Base-by-base conservation (phyloP, 2,888 invertebrate genomes). In the Mesopsocus fuscifrons region DNA sequence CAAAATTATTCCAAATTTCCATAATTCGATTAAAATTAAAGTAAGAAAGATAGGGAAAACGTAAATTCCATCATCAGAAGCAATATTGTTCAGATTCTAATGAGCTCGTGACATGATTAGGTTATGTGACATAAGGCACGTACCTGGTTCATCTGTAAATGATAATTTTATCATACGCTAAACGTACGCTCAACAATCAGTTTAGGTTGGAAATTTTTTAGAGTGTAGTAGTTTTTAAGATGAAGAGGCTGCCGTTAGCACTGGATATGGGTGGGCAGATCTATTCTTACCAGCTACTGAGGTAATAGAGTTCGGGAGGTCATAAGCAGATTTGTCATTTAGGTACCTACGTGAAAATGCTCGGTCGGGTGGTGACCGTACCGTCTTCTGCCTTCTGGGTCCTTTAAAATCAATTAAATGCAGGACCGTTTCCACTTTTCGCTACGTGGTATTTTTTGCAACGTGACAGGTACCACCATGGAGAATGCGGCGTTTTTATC, bases 51-150 rank as follows among this genome's bases (percentile, higher is more conserved):
- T n/a, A 11, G 26, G 26, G 11, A 26, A 34, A 38, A 38, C n/a
- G 21, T 13, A 38, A 38, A 38, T 38, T 38, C 38, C 38, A 26
- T 11, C 26, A 26, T 38, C 21, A 38, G 20, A 18, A 20, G 38
- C 38, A 15, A 38, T 38, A 38, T 38, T 38, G 38, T 38, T 38
- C 38, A 38, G n/a, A 38, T 38, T 38, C 38, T 38, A 38, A 38
- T 38, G 38, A 38, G 38, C 38, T 38, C 38, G 20, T 38, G 38
- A 38, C 38, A 38, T 18, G 38, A 38, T 38, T 38, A 20, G 38
- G 38, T 38, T 38, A 38, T 38, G 38, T 20, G 38, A 38, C 38
- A 38, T 38, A 18, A 20, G 38, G 17, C 20, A 5, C 11, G 6
- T 11, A 26, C 26, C 26, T 9, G 6, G 6, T 26, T 26, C 11